Percentiles rank a stretch among this genome's conserved stretches.
Evolutionary conservation across 2,888 invertebrate genomes (phyloP).

Genomic region (Nasonovia ribisnigri): DNA sequence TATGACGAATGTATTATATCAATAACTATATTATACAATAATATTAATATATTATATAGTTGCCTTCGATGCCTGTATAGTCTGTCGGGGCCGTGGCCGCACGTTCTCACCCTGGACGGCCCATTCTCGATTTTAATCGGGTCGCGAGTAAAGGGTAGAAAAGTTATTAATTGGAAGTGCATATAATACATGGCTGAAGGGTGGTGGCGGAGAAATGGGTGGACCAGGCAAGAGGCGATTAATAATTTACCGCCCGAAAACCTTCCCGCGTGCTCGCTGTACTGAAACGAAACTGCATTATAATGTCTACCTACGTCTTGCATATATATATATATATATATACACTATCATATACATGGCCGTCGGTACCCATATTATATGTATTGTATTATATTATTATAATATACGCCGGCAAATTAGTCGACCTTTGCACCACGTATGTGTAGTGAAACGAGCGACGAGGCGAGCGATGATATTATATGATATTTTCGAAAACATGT

Average conservation of each 20-base stretch:
- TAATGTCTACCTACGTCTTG: background rate
- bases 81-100: background rate
- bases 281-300: constrained; percentile 27
- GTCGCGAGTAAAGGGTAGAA: constrained; percentile 32
- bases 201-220: background rate
- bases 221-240: background rate
- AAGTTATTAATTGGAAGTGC: constrained; percentile 54
- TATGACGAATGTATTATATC: background rate
- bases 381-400: background rate
- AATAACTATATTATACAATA: background rate
- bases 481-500: background rate
- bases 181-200: background rate
- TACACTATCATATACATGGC: background rate
- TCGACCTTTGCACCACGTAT: background rate
- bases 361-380: background rate
- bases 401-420: background rate
- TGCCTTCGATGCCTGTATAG: background rate
- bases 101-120: background rate
- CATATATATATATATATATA: background rate
- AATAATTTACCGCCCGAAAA: constrained; percentile 50
- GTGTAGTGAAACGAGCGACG: background rate
- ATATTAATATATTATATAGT: background rate
- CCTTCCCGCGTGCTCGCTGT: constrained; percentile 29
- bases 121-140: background rate
- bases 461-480: too few relatives aligned